Conservation (phyloP, 1,140 invertebrate genomes). For the Holcopasites calliopsidis region DNA sequence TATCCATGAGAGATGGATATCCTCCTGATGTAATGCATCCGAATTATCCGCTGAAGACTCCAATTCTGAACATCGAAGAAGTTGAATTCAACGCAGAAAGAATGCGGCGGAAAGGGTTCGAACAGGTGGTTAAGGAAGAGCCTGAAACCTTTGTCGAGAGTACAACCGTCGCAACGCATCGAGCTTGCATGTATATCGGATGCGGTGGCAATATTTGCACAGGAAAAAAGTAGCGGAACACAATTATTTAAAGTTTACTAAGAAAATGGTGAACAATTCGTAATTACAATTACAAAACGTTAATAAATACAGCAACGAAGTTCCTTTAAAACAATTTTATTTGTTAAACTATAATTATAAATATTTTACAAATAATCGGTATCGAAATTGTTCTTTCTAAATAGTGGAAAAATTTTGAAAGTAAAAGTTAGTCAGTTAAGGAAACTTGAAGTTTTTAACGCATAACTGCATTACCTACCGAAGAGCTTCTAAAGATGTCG, state of each 20-base stretch:
- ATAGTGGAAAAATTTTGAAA: too few species aligned
- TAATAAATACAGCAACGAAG: too few species aligned
- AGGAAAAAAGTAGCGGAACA: not conserved
- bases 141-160: not conserved
- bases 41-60: slow-evolving; percentile 26
- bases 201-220: slow-evolving; percentile 22
- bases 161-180: not conserved
- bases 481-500: slow-evolving; percentile 23
- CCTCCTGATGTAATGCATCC: not conserved
- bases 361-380: too few species aligned
- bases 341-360: too few species aligned
- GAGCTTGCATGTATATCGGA: not conserved
- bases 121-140: not conserved
- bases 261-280: too few species aligned
- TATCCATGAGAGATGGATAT: slow-evolving; percentile 3
- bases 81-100: not conserved
- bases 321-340: too few species aligned
- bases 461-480: not conserved
- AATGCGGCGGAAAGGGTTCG: not conserved
- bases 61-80: not conserved
- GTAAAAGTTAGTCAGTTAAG: not conserved
- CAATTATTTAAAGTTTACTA: not conserved
- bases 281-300: too few species aligned
- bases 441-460: not conserved
- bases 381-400: too few species aligned